Conservation (phyloP, 2,797 vertebrate genomes). For the Enteromius unitaeniatus region DNA sequence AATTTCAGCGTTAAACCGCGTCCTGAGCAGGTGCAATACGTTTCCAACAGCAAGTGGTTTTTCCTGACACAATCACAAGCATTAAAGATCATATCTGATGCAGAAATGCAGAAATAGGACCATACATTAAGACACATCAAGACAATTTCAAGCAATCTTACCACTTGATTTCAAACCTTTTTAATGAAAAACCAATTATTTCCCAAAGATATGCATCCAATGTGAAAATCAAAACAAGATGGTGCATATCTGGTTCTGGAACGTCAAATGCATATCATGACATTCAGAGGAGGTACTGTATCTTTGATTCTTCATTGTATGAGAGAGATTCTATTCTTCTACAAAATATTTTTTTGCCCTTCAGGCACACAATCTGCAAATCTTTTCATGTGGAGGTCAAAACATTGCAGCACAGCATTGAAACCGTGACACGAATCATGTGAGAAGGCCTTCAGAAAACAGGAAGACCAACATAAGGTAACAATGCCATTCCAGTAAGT, state of each 20-base stretch:
- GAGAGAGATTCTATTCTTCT: not conserved
- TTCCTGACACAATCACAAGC: not conserved
- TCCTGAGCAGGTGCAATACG: not conserved
- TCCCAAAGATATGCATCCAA: not conserved
- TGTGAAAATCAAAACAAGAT: not conserved
- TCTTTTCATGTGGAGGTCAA: not conserved
- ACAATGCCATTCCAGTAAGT: not conserved
- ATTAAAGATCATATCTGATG: not conserved
- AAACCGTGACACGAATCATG: constrained; percentile 15
- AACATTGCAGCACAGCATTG: not conserved
- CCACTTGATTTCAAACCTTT: not conserved
- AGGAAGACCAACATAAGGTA: not conserved
- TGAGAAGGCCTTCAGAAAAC: constrained; percentile 2
- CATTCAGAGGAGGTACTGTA: not conserved
- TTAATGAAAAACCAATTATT: not conserved
- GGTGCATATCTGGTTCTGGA: not conserved
- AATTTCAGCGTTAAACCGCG: not conserved
- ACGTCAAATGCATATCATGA: not conserved
- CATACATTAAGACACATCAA: not conserved
- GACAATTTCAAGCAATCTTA: not conserved
- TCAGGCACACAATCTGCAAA: not conserved
- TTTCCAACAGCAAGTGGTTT: not conserved
- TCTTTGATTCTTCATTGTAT: not conserved
- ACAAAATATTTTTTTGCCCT: not conserved
- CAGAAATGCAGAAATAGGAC: not conserved